Evolutionary conservation across 1,140 invertebrate genomes (phyloP).

Genomic region (Halyomorpha halys): DNA sequence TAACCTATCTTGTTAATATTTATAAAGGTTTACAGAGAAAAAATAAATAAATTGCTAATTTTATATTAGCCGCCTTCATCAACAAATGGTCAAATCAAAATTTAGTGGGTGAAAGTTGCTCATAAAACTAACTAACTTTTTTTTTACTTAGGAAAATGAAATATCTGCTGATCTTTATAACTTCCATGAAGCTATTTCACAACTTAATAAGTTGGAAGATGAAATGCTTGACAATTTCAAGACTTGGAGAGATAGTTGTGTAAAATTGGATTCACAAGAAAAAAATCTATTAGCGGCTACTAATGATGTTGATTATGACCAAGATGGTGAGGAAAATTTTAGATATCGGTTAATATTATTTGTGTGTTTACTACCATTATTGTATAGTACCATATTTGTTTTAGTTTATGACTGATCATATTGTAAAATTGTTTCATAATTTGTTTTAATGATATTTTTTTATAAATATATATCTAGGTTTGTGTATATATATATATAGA

Average conservation of each 20-base stretch:
- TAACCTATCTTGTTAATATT: too few species aligned
- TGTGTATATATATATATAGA: too few species aligned
- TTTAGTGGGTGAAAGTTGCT: too few species aligned
- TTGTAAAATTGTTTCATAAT: neutral
- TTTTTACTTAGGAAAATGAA: constrained; percentile 53
- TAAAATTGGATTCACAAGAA: constrained; percentile 58
- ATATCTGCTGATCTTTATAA: constrained; percentile 86
- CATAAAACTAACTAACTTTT: too few species aligned
- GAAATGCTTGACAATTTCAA: constrained; percentile 90
- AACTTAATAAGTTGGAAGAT: constrained; percentile 86
- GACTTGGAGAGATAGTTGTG: constrained; percentile 55
- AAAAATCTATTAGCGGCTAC: constrained; percentile 65
- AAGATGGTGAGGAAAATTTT: constrained; percentile 46
- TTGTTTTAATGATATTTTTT: too few species aligned
- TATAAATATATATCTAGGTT: too few species aligned
- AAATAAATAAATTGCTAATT: too few species aligned
- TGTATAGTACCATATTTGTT: constrained; percentile 9
- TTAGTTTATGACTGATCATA: constrained; percentile 1
- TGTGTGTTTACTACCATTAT: constrained; percentile 4
- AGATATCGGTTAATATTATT: constrained; percentile 5
- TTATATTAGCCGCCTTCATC: too few species aligned
- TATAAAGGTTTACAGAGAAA: too few species aligned
- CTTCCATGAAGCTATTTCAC: constrained; percentile 91
- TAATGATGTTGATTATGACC: constrained; percentile 91
- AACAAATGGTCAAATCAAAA: too few species aligned